phyloP scores from a whole-genome alignment of 2,888 invertebrate species.

The Coelinius sp. region DNA sequence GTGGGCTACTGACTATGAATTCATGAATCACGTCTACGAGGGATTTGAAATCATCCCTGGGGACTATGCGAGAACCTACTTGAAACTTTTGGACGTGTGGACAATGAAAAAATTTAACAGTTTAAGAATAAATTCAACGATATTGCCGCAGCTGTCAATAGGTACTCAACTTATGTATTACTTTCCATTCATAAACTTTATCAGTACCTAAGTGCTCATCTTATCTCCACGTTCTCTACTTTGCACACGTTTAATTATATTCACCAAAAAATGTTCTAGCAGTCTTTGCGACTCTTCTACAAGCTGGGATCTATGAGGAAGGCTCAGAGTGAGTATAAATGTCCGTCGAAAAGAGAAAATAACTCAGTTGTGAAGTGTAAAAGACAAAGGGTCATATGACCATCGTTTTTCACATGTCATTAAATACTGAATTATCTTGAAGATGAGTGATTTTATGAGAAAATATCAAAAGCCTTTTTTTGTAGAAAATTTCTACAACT shows the following conservation, averaged over 20 bases:
- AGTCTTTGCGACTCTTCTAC: constrained; percentile 73
- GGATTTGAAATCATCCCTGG: constrained; percentile 77
- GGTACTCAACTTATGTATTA: constrained; percentile 82
- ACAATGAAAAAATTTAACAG: constrained; percentile 76
- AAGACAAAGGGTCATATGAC: no score
- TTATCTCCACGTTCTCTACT: not conserved
- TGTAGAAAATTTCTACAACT: no score
- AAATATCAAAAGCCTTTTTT: no score
- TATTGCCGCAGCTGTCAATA: constrained; percentile 78
- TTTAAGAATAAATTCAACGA: constrained; percentile 77
- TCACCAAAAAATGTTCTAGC: constrained; percentile 58
- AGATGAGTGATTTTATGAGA: no score
- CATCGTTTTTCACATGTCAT: no score
- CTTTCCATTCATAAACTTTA: constrained; percentile 80
- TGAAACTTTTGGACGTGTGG: constrained; percentile 75
- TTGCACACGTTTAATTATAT: no score
- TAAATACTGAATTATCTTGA: no score
- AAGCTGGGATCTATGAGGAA: constrained; percentile 75
- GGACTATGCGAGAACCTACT: constrained; percentile 75
- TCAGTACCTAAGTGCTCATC: constrained; percentile 79
- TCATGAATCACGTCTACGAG: constrained; percentile 80
- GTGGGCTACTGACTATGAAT: constrained; percentile 79
- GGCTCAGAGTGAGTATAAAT: constrained; percentile 77
- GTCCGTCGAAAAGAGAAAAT: constrained; percentile 34
- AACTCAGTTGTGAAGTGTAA: no score